Evolutionary conservation across 35 echinoderm and acorn worm genomes (phyloP).

Genomic region (Amphiura filiformis): DNA sequence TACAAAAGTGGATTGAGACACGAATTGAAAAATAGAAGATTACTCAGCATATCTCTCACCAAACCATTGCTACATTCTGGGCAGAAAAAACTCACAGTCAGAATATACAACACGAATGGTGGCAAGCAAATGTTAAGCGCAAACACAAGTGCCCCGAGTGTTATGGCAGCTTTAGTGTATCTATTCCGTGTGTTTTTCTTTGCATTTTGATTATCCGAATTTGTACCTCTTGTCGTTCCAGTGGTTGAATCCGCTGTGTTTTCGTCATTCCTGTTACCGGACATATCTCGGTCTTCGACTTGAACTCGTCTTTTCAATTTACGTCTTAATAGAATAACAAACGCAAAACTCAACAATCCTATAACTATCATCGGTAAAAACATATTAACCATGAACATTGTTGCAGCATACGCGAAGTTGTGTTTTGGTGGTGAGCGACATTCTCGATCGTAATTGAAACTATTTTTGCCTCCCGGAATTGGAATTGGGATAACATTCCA

Average conservation of each 20-base stretch:
- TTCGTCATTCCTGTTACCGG: too few relatives aligned
- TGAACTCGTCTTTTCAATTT: not conserved
- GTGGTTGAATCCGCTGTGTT: not conserved
- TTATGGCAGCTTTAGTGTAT: slow-evolving; percentile 18
- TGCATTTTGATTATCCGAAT: not conserved
- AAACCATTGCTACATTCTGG: not conserved
- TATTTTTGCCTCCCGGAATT: not conserved
- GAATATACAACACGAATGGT: not conserved
- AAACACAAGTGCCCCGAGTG: slow-evolving; percentile 1
- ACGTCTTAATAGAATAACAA: not conserved
- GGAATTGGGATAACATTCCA: not conserved
- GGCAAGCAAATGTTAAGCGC: not conserved
- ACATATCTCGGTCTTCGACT: not conserved
- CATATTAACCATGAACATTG: not conserved
- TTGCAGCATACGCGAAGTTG: not conserved
- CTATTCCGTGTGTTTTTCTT: not conserved
- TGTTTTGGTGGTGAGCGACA: not conserved
- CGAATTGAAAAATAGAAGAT: slow-evolving; percentile 11
- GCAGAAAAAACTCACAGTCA: not conserved
- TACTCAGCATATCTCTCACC: not conserved
- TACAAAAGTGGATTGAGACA: slow-evolving; percentile 30
- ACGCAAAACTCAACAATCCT: not conserved
- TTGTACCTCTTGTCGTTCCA: not conserved
- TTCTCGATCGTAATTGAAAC: not conserved
- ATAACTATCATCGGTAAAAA: not conserved